phyloP scores from a whole-genome alignment of 2,888 invertebrate genomes.

The Dicroscelio sp. region DNA sequence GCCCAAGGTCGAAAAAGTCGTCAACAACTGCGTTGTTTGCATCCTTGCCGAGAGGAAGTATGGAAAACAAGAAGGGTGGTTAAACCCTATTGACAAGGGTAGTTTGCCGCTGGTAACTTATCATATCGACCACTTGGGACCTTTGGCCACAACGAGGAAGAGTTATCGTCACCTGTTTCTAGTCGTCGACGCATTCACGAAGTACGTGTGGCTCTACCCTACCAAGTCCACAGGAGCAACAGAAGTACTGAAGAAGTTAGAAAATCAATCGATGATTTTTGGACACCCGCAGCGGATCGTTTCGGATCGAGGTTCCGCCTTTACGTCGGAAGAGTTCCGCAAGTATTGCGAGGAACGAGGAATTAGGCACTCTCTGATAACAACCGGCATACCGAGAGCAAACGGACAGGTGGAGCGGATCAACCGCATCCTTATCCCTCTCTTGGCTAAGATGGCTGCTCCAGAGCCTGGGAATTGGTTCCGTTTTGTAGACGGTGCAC shows the following conservation, averaged over 20 bases:
- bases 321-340: background rate
- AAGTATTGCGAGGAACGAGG: background rate
- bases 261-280: background rate
- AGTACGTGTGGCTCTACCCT: background rate
- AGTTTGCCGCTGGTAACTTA: background rate
- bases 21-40: background rate
- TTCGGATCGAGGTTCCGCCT: background rate
- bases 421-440: background rate
- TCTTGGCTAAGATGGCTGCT: background rate
- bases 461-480: background rate
- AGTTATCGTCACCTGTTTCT: background rate
- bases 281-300: background rate
- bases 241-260: background rate
- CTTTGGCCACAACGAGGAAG: background rate
- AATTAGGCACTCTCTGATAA: background rate
- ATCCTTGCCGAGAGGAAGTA: no score
- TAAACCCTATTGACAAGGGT: background rate
- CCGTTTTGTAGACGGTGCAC: background rate
- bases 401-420: conserved; percentile 26
- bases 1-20: background rate
- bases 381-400: conserved; percentile 7
- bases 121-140: background rate
- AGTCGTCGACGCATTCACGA: background rate
- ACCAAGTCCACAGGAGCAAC: background rate
- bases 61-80: no score